Conservation (phyloP, 1,140 invertebrate genomes). For the Scylla paramamosain region DNA sequence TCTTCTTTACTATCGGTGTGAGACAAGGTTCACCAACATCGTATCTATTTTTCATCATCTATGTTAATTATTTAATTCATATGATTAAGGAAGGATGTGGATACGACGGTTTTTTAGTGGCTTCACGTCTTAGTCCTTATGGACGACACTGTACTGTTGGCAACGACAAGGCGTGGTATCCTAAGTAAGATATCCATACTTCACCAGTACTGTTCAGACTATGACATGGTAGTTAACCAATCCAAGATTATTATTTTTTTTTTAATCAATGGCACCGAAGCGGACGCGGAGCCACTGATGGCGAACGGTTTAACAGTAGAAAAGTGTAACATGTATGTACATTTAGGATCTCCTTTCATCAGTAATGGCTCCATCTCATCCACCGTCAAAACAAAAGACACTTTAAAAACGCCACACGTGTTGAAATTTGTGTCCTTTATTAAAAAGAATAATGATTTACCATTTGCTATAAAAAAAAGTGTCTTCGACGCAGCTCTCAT, state of each 20-base stretch:
- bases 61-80: neutral
- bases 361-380: neutral
- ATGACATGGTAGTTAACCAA: neutral
- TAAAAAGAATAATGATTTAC: conserved; percentile 63
- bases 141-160: neutral
- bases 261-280: neutral
- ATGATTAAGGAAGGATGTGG: neutral
- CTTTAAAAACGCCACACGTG: conserved; percentile 22
- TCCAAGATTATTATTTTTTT: neutral
- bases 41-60: neutral
- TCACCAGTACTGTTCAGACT: neutral
- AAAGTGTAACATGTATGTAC: neutral
- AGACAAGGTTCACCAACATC: neutral
- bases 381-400: neutral
- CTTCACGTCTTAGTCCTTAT: neutral
- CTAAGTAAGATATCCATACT: neutral
- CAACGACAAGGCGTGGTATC: neutral
- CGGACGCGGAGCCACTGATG: neutral
- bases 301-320: neutral
- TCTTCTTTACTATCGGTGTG: no score
- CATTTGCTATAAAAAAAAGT: conserved; percentile 43
- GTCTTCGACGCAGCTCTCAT: conserved; percentile 49
- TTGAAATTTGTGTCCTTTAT: conserved; percentile 55
- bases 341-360: neutral
- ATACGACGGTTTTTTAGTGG: neutral